Percentiles rank a stretch among this genome's conserved stretches.
phyloP scores from a whole-genome alignment of 2,113 vertebrate species.

The Centropus unirufus region DNA sequence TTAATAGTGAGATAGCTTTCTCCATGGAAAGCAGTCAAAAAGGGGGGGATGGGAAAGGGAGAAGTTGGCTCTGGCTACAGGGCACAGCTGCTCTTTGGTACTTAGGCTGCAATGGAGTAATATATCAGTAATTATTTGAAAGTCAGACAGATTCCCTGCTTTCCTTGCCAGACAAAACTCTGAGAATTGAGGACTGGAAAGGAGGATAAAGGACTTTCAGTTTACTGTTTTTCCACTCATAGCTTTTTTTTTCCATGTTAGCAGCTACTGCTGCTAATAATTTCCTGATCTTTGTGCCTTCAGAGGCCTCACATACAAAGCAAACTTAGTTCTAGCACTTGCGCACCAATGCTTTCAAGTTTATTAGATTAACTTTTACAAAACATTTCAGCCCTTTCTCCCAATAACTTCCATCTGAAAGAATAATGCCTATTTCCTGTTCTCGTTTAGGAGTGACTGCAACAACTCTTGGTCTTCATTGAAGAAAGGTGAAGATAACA shows the following conservation, averaged over 20 bases:
- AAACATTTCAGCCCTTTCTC: neutral
- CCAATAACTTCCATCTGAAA: neutral
- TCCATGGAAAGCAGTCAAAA: conserved; percentile 5
- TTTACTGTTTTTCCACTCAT: conserved; percentile 48
- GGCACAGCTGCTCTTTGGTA: conserved; percentile 56
- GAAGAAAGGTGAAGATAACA: neutral
- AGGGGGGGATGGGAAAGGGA: conserved; percentile 27
- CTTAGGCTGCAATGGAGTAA: conserved; percentile 36
- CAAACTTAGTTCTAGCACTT: neutral
- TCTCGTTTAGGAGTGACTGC: neutral
- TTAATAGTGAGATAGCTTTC: conserved; percentile 31
- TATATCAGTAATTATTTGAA: conserved; percentile 60
- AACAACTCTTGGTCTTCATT: neutral
- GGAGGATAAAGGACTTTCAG: conserved; percentile 58
- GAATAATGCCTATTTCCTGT: neutral
- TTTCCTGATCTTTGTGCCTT: neutral
- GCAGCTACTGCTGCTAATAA: conserved; percentile 33
- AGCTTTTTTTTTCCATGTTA: conserved; percentile 31
- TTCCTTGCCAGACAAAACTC: conserved; percentile 67
- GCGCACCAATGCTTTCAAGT: neutral
- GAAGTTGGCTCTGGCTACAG: conserved; percentile 27
- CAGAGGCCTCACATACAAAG: neutral
- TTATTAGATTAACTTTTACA: neutral
- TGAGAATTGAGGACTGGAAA: conserved; percentile 47
- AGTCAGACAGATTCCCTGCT: conserved; percentile 62